Evolutionary conservation across 2,797 vertebrate species (phyloP), one percentile per base, ranked within the genome.

Genomic region (Anguilla anguilla): DNA sequence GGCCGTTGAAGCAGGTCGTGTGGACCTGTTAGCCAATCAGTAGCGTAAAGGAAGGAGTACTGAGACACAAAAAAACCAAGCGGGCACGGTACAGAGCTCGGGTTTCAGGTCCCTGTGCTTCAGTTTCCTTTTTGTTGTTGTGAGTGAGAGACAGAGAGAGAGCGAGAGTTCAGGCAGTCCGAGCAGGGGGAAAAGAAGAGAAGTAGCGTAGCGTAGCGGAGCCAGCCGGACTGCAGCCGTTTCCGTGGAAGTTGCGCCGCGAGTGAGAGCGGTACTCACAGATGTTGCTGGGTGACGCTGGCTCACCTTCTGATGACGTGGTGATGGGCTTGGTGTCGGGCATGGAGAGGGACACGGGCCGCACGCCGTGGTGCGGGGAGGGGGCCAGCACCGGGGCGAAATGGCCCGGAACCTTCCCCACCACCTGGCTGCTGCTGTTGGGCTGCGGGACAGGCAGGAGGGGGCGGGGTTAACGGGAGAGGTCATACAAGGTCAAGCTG

Each of bases 311-410:
- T 96, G 98, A 97, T 94, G 98, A 99, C 95, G 98, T 98, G 95
- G 97, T 98, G 96, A 99, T 99, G 96, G 98, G 98, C 95, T 99
- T 99, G 94, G 97, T 98, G 97, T 99, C 98, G 91, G 98, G 97
- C 98, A 99, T 98, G 93, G 97, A 97, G 94, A 99, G 96, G 89
- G 98, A 97, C 95, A 99, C 98, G 89, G 98, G 98, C 95, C 98
- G 96, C 95, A 98, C 97, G 92, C 98, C 97, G 93, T 99, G 98
- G 97, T 99, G 98, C 91, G 98, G 98, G 93, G 98, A 99, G 94
- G 98, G 98, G 93, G 98, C 97, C 97, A 99, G 96, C 92, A 99
- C 98, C 87, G 98, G 97, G 92, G 98, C 98, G 96, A 99, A 99
- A 96, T 99, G 98, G 93, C 98, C 97, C 85, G 98, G 97, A 95